Evolutionary conservation across 2,113 vertebrate genomes (phyloP).

Genomic region (Lophochroa leadbeateri): DNA sequence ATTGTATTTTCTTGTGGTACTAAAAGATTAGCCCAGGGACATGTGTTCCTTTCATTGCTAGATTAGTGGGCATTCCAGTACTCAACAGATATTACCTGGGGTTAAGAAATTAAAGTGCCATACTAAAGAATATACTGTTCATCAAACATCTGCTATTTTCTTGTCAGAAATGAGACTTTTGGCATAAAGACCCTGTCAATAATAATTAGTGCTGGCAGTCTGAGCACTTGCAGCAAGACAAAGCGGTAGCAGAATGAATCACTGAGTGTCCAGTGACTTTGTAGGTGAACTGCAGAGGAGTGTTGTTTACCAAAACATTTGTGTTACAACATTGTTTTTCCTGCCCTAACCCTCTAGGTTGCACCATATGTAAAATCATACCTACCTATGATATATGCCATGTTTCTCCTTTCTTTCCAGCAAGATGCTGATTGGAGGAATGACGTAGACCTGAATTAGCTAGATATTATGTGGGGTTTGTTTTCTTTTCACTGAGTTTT

Average conservation of each 20-base stretch:
- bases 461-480: constrained; percentile 58
- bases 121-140: neutral
- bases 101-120: neutral
- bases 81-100: neutral
- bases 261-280: neutral
- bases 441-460: constrained; percentile 71
- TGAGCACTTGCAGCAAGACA: constrained; percentile 66
- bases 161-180: neutral
- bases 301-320: constrained; percentile 67
- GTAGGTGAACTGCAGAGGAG: constrained; percentile 40
- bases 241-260: constrained; percentile 51
- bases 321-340: neutral
- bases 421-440: constrained; percentile 75
- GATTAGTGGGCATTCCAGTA: neutral
- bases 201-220: neutral
- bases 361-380: constrained; percentile 63
- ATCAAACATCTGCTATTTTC: neutral
- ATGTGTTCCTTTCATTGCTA: neutral
- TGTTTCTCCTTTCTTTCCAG: constrained; percentile 76
- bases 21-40: neutral
- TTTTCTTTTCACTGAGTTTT: constrained; percentile 60
- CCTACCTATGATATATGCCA: constrained; percentile 74
- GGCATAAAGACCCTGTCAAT: neutral
- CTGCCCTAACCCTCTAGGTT: constrained; percentile 41
- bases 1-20: neutral